phyloP scores from a whole-genome alignment of 53 echinoderm and acorn worm genomes.

The Crossaster papposus region DNA sequence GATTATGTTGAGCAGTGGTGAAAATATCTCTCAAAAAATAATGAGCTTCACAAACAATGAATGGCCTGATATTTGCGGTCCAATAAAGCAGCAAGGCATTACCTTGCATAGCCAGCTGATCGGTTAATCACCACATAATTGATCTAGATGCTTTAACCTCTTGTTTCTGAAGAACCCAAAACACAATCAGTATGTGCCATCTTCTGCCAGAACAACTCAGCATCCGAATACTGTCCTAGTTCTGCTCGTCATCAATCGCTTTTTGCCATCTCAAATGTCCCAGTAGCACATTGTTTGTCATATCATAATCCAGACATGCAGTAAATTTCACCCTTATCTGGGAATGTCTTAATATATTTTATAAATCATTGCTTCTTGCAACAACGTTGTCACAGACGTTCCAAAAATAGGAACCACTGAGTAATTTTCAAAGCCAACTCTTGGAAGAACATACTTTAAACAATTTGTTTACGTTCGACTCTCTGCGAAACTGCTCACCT shows the following conservation, averaged over 20 bases:
- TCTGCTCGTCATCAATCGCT: background rate
- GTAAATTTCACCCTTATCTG: conserved; percentile 1
- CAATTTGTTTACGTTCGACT: background rate
- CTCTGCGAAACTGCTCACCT: background rate
- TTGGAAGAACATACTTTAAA: background rate
- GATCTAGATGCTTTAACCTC: no score
- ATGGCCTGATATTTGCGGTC: no score
- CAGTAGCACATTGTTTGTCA: background rate
- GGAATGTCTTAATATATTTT: conserved; percentile 41
- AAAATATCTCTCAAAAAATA: no score
- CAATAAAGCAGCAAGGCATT: no score
- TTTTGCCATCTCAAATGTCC: background rate
- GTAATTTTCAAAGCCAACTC: background rate
- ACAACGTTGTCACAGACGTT: background rate
- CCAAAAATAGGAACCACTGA: background rate
- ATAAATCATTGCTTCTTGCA: background rate
- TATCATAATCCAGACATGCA: conserved; percentile 9
- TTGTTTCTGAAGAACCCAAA: background rate
- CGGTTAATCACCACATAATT: no score
- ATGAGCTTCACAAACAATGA: no score
- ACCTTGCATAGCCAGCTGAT: no score
- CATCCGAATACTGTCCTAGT: background rate
- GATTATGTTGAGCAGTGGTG: no score
- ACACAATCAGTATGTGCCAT: background rate
- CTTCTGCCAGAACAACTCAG: background rate